These are phyloP conservation scores for Fragum sueziense DNA, from an alignment of 2,888 invertebrate species.

Conservation along the genomic window DNA sequence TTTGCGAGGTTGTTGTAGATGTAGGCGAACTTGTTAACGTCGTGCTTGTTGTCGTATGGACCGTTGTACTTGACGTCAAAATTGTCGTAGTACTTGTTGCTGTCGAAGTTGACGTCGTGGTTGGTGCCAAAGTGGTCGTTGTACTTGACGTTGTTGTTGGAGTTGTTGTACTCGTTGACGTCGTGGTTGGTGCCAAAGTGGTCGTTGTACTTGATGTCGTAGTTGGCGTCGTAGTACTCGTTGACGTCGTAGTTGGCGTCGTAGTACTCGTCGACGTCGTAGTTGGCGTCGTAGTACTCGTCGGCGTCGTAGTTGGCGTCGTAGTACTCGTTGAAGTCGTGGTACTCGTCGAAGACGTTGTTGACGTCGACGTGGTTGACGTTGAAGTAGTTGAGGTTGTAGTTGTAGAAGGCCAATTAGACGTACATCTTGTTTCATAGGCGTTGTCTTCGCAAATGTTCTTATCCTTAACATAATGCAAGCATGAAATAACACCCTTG, in stretches of 20 bases:
- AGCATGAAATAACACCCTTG: neutral
- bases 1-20: no score
- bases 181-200: neutral
- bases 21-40: no score
- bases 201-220: neutral
- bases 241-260: neutral
- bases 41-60: no score
- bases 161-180: neutral
- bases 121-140: neutral
- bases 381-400: neutral
- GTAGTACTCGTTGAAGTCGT: neutral
- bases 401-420: neutral
- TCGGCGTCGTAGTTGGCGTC: neutral
- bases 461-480: neutral
- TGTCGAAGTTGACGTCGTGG: neutral
- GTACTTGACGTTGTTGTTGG: neutral
- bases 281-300: neutral
- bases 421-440: neutral
- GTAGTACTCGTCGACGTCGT: neutral
- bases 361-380: neutral
- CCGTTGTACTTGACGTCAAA: no score
- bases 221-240: neutral
- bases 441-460: neutral
- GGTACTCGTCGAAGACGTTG: neutral
- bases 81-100: neutral